A percentile compares a stretch with the other conserved stretches of the same genome.
These are phyloP conservation scores for Hapalemur alaotrensis DNA, from an alignment of 2,797 vertebrate genomes.

Conservation along the genomic window DNA sequence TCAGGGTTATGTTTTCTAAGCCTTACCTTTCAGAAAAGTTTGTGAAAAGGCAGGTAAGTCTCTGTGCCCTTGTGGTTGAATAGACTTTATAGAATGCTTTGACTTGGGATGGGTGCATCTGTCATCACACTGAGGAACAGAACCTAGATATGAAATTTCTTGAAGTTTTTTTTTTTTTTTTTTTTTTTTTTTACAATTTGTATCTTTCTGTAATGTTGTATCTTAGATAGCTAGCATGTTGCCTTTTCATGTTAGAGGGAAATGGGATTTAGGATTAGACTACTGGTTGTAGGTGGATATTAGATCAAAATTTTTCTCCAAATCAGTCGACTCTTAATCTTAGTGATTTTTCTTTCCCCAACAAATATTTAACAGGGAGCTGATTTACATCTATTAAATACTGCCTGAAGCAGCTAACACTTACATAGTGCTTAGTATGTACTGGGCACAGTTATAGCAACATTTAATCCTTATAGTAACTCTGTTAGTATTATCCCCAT, in stretches of 20 bases:
- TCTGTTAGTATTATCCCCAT: neutral
- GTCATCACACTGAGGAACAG: neutral
- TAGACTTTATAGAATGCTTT: neutral
- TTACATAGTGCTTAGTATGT: neutral
- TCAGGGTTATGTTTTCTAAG: neutral
- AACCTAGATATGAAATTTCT: neutral
- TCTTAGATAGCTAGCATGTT: neutral
- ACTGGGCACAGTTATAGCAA: neutral
- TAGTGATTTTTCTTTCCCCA: neutral
- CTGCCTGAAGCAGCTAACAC: neutral
- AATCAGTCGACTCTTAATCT: neutral
- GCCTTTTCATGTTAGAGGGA: neutral
- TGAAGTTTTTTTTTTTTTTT: neutral
- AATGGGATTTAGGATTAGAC: neutral
- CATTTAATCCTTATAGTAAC: neutral
- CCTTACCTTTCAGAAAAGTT: neutral
- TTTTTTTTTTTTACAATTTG: neutral
- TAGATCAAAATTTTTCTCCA: neutral
- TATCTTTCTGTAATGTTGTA: neutral
- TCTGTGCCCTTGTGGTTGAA: neutral
- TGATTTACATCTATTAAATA: neutral
- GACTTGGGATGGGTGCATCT: neutral
- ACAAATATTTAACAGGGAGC: neutral
- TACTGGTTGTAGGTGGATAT: neutral
- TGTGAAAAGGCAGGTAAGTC: neutral